These are phyloP conservation scores for Meiosimyza platycephala DNA, from an alignment of 2,888 invertebrate genomes.

Conservation along the genomic window DNA sequence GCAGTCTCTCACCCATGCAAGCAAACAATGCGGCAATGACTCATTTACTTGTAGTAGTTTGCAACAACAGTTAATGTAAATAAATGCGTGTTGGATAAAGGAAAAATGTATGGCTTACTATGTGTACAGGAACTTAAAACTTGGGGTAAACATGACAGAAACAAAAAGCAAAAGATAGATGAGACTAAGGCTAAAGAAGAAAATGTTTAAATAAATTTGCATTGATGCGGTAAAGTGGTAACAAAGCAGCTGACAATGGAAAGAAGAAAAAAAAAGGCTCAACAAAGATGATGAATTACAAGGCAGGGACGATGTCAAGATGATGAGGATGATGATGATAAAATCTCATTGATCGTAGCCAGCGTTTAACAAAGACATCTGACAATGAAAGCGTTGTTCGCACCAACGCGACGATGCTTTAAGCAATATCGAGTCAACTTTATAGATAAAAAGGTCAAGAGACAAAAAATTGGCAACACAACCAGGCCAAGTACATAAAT, in stretches of 20 bases:
- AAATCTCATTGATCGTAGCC: slow-evolving; percentile 28
- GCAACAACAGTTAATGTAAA: slow-evolving; percentile 18
- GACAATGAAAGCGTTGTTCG: neutral
- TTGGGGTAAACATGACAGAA: slow-evolving; percentile 6
- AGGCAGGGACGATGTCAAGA: neutral
- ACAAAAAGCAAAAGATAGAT: neutral
- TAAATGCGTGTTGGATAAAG: slow-evolving; percentile 10
- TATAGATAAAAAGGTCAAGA: slow-evolving; percentile 15
- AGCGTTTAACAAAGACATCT: slow-evolving; percentile 7
- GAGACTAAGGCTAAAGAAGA: neutral
- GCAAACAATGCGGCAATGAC: slow-evolving; percentile 19
- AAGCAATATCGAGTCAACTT: slow-evolving; percentile 5
- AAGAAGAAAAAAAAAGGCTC: neutral
- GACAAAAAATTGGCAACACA: slow-evolving; percentile 3
- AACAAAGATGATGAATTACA: slow-evolving; percentile 19
- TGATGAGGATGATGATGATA: slow-evolving; percentile 10
- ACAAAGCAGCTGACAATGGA: neutral
- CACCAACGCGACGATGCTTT: neutral
- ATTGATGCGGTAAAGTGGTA: neutral
- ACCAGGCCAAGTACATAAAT: neutral
- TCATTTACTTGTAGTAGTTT: slow-evolving; percentile 9
- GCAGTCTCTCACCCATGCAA: neutral
- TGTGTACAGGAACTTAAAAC: too few species aligned
- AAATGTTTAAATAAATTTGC: slow-evolving; percentile 7
- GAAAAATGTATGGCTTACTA: too few species aligned